These are phyloP conservation scores for Microcebus jonahi DNA, from an alignment of 2,113 vertebrate genomes.

Conservation along the genomic window DNA sequence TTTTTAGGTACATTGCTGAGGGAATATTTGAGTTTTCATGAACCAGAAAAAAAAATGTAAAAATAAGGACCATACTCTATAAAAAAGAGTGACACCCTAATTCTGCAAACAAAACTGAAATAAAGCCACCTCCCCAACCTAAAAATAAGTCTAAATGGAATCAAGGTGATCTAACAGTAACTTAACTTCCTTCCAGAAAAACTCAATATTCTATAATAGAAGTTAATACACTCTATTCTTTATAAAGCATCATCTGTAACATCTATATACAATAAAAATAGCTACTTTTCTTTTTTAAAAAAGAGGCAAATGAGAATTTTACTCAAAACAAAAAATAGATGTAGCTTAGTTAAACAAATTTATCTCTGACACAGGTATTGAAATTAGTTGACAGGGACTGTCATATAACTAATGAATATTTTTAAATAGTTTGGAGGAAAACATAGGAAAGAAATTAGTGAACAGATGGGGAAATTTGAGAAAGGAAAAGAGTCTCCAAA, in stretches of 20 bases:
- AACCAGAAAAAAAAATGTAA: not conserved
- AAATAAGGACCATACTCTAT: no score
- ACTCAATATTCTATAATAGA: not conserved
- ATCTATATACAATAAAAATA: not conserved
- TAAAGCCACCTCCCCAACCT: not conserved
- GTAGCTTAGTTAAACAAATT: not conserved
- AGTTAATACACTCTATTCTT: not conserved
- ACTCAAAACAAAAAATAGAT: not conserved
- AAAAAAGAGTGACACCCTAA: not conserved
- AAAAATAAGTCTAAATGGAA: not conserved
- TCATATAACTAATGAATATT: not conserved
- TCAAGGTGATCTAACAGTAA: not conserved
- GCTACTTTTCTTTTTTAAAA: not conserved
- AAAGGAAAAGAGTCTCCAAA: not conserved
- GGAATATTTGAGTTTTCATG: not conserved
- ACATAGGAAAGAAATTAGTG: not conserved
- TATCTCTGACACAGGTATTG: not conserved
- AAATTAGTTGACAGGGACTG: not conserved
- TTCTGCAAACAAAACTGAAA: not conserved
- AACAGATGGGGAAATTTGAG: not conserved
- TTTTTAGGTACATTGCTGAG: not conserved
- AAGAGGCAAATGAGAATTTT: not conserved
- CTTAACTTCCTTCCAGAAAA: not conserved
- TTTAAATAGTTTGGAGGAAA: not conserved
- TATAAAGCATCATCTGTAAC: not conserved